phyloP scores from a whole-genome alignment of 2,888 invertebrate genomes.

The Trypoxylon attenuatum region DNA sequence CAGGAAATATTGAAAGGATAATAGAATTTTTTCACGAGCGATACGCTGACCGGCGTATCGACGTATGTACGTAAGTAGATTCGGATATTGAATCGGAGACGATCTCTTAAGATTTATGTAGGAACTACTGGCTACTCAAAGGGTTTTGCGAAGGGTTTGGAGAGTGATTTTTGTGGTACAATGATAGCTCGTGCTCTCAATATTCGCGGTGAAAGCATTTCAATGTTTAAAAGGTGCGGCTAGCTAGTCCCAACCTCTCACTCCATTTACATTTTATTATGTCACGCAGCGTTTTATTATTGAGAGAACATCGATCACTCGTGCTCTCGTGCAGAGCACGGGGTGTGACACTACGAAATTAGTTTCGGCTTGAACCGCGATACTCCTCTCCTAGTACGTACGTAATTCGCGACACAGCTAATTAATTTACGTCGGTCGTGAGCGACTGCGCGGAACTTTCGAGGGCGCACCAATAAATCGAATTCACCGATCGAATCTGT shows the following conservation, averaged over 20 bases:
- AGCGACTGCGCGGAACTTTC: background rate
- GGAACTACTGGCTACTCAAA: no score
- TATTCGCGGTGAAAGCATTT: constrained; percentile 1
- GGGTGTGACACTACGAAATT: constrained; percentile 20
- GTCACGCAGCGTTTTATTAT: constrained; percentile 35
- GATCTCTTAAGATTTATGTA: no score
- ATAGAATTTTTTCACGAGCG: no score
- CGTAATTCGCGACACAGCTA: constrained; percentile 31
- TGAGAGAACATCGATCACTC: constrained; percentile 24
- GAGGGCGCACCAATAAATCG: constrained; percentile 23
- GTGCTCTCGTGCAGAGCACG: constrained; percentile 1
- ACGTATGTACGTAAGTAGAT: no score
- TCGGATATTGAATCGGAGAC: no score
- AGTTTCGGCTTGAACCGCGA: constrained; percentile 4
- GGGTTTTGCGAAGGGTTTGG: no score
- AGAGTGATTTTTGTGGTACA: constrained; percentile 4
- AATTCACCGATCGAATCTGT: constrained; percentile 31
- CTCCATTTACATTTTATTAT: constrained; percentile 28
- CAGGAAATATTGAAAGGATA: no score
- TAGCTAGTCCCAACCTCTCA: constrained; percentile 6
- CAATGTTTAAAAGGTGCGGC: constrained; percentile 4
- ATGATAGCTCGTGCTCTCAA: background rate
- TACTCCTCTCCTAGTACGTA: constrained; percentile 8
- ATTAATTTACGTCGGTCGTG: constrained; percentile 32
- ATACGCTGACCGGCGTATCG: no score